Percentiles rank a stretch among this genome's conserved stretches.
Conservation (phyloP, 2,113 vertebrate genomes). For the Hypanus sabinus region DNA sequence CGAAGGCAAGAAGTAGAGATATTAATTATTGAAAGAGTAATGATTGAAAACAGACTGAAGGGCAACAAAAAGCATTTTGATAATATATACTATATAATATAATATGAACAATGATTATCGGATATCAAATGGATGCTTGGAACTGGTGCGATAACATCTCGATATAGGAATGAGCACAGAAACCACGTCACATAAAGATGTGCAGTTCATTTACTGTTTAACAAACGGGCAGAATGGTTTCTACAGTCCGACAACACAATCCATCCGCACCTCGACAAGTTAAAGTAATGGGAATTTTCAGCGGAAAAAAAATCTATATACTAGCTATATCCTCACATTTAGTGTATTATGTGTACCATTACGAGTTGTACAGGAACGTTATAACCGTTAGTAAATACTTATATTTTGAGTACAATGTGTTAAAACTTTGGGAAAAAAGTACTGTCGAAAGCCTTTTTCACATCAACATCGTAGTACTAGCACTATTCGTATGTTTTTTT, state of each 20-base stretch:
- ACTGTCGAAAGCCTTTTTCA: neutral
- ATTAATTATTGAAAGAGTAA: neutral
- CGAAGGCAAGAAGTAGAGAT: neutral
- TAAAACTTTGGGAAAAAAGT: conserved; percentile 17
- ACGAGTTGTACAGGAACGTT: neutral
- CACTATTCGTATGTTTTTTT: neutral
- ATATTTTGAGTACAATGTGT: neutral
- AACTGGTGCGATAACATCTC: neutral
- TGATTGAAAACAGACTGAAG: neutral
- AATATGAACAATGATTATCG: neutral
- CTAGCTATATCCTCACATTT: conserved; percentile 14
- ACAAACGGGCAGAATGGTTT: neutral
- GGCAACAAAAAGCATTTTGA: neutral
- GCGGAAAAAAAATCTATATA: neutral
- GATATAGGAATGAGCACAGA: neutral
- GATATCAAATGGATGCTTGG: neutral
- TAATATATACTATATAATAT: conserved; percentile 12
- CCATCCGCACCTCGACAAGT: neutral
- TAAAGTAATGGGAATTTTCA: neutral
- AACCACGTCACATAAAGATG: neutral
- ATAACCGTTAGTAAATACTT: neutral
- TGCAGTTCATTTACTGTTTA: conserved; percentile 13
- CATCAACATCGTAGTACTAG: neutral
- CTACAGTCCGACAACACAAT: neutral
- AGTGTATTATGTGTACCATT: neutral